These are phyloP conservation scores for Myiopsitta monachus DNA, from an alignment of 2,113 vertebrate genomes.

Conservation along the genomic window DNA sequence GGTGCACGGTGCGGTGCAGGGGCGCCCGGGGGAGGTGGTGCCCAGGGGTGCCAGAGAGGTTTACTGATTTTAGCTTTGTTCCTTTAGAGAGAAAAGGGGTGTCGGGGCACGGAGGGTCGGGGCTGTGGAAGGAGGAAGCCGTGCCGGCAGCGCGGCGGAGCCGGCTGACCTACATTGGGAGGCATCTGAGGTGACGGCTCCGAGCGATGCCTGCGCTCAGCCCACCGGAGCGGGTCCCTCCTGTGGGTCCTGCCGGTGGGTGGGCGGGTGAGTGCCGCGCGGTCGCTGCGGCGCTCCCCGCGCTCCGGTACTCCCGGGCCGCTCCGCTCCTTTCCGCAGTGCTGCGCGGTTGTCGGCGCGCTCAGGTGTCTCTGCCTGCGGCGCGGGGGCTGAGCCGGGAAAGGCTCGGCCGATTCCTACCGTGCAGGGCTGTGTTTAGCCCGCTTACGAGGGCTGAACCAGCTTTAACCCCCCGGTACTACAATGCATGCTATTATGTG, in stretches of 20 bases:
- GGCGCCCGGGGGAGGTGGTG: neutral
- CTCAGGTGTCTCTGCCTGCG: neutral
- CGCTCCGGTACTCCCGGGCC: neutral
- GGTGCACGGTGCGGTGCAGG: neutral
- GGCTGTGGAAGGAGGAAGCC: neutral
- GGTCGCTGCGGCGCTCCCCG: neutral
- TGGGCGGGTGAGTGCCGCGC: neutral
- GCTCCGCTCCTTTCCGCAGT: neutral
- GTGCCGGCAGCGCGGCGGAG: neutral
- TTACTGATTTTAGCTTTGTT: neutral
- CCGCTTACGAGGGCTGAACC: neutral
- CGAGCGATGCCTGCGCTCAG: neutral
- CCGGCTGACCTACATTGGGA: slow-evolving; percentile 22
- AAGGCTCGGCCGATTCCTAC: neutral
- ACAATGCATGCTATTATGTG: neutral
- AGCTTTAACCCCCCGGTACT: neutral
- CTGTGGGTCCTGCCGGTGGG: neutral
- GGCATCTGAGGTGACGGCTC: slow-evolving; percentile 39
- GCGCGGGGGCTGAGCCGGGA: neutral
- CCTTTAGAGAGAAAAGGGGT: neutral
- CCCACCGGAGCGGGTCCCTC: neutral
- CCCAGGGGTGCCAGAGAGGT: neutral
- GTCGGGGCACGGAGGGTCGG: neutral
- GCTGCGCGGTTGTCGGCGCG: neutral
- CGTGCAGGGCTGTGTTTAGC: neutral